Base-by-base conservation (phyloP, 2,113 vertebrate genomes). In the Raja brachyura region DNA sequence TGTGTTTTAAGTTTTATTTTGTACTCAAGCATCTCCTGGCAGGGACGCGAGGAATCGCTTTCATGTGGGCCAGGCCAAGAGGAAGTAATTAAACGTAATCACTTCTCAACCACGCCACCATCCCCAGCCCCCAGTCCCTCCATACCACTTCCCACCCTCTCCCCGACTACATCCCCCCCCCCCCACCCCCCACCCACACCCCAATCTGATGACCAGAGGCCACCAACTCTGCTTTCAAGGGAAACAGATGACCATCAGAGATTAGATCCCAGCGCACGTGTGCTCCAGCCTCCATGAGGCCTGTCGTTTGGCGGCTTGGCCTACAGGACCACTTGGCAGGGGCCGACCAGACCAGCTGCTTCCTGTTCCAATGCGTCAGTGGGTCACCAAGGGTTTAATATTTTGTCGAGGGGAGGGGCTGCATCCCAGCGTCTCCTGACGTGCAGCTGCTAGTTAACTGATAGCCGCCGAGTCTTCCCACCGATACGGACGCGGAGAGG, bases 31-130 rank as follows among this genome's bases (percentile, higher is more conserved):
- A 28, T 61, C 56, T 59, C 54, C 81, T 59, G 81, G 81, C 81
- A 86, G 56, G 10, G 28, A 86, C 28, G 25, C 6, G 81, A 86
- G n/a, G 56, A 61, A 61, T 86, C 4, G 56, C 14, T 86, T 61
- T 86, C n/a, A 56, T 14, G 54, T 61, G 81, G 81, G 54, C 25
- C 5, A 1, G 28, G 56, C 56, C 81, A 86, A 86, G 81, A 86
- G 81, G 81, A 86, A 61, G 61, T 56, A 61, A 86, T 86, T 86
- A 86, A 86, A 86, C 54, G 59, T 86, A 25, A 68, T 86, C 61
- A 14, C 13, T 56, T 54, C 39, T 48, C 79, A 22, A 56, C 48
- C 66, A 16, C 20, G 79, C 79, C 18, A 5, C 18, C 20, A 7
- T 22, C 79, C 48, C 79, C 79, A 48, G 2, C 79, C 48, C 10